Base-by-base conservation (phyloP, 2,888 invertebrate genomes). In the Diloba caeruleocephala region DNA sequence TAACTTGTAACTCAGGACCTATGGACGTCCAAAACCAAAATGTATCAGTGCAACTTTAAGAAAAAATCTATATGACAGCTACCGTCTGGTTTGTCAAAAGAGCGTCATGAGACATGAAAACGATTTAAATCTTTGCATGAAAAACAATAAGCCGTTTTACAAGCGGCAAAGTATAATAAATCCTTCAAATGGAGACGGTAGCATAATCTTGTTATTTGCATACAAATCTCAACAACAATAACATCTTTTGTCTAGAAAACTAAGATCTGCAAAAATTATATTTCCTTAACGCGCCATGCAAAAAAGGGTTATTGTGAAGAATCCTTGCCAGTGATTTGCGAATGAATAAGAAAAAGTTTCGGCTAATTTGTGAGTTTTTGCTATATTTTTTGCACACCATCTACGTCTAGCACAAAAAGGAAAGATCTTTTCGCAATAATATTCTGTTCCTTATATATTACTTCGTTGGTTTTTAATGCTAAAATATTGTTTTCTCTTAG, bases 191-290 rank as follows among this genome's bases (percentile, higher is more conserved):
- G 55, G 70, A 45, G 77, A 85, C 89, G 81, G 93, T 92, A 93
- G 93, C 92, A 63, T 87, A 89, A 91, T 91, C 88, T 84, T 88
- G 82, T 92, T 92, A 92, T 91, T 92, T 92, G 90, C 92, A 92
- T 91, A 91, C 90, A 91, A 87, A 80, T 82, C 80, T 71, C 54
- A 48, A 66, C 64, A 76, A 90, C 88, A 91, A 89, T 80, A 76
- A 69, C 68, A 58, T 61, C 74, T 78, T 83, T 88, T 90, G 88
- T 88, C 78, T 79, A 68, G 54, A 60, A 53, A 39, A 49, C 61
- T 59, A 71, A 79, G 78, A 81, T 82, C 74, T 80, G 79, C 81
- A 78, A 85, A 84, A 85, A 78, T 75, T 69, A 84, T 82, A 87
- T 89, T 85, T 73, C 89, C 90, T 92, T 89, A 82, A 82, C 83